These are phyloP conservation scores for Nautilus pompilius DNA, from an alignment of 1,140 invertebrate species.

Conservation along the genomic window DNA sequence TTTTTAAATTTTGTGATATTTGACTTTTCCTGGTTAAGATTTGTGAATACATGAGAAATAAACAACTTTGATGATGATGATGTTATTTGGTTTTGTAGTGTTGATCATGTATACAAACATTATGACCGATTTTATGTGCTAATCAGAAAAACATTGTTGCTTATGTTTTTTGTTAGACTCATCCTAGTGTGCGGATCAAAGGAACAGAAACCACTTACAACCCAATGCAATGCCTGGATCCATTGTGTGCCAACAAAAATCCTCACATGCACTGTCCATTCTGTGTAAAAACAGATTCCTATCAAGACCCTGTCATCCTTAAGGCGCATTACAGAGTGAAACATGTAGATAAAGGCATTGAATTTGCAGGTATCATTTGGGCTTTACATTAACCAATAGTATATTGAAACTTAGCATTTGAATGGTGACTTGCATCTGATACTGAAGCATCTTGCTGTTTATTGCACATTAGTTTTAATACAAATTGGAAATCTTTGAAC, in stretches of 20 bases:
- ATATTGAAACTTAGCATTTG: no score
- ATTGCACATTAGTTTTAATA: no score
- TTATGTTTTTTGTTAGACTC: conserved; percentile 48
- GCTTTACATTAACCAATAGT: no score
- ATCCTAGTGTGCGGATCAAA: conserved; percentile 55
- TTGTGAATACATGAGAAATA: neutral
- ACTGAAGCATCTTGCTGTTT: no score
- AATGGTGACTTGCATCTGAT: no score
- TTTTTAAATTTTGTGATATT: no score
- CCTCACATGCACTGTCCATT: conserved; percentile 56
- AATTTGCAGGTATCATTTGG: conserved; percentile 54
- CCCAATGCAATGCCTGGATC: conserved; percentile 47
- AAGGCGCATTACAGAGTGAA: conserved; percentile 56
- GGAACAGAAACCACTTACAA: conserved; percentile 53
- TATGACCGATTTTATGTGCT: neutral
- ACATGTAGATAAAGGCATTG: conserved; percentile 57
- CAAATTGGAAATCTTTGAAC: no score
- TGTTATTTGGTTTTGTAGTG: neutral
- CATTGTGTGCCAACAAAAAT: conserved; percentile 36
- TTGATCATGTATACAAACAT: neutral
- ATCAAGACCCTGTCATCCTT: conserved; percentile 52
- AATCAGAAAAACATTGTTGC: neutral
- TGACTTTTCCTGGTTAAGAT: no score
- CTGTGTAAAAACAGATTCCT: conserved; percentile 52
- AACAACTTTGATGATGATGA: neutral